Evolutionary conservation across 2,888 invertebrate species (phyloP), one percentile per base, ranked within the genome.

Genomic region (Caenorhabditis uteleia): DNA sequence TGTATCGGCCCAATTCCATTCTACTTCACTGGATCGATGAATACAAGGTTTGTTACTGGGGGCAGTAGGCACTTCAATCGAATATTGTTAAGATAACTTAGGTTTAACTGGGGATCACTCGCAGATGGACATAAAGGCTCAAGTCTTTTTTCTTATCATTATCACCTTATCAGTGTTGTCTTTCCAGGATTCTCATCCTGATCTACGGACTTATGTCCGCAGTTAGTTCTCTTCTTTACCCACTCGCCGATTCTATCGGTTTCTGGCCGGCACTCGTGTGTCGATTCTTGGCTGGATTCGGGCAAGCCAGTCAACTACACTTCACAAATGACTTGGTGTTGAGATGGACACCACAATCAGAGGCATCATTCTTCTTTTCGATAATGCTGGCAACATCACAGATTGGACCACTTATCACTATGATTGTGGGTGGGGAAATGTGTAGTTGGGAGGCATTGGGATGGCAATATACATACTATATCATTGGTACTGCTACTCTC

Each of bases 371-470:
- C 40, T 70, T 70, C 67, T 67, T 70, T 36, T 57, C 70, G 10
- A 60, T 70, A 23, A 50, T 70, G 55, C 39, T 70, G 7, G 55
- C 67, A 5, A 57, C 64, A 2, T 70, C 70, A 7, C 70, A 68
- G 46, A 44, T 69, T 27, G 69, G 69, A 18, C 70, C 70, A 14
- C 40, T 70, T 29, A 44, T 70, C 38, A 60, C 70, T 1, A 70
- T 70, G 70, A 53, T 56, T 40, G 42, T 70, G 23, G 66, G 67
- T 39, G 70, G 70, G 29, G 67, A 67, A 44, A 67, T 67, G 60
- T 70, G 70, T 45, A 53, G 62, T 39, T 60, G 62, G 25, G 53
- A 59, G 31, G 51, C 59, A 20, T 46, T 65, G 26, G 59, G 65
- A 23, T 65, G 65, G 65, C 50, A 59, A 59, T 47, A 44, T 23